These are phyloP conservation scores for Dryobotodes eremita DNA, from an alignment of 2,888 invertebrate species.

Conservation along the genomic window DNA sequence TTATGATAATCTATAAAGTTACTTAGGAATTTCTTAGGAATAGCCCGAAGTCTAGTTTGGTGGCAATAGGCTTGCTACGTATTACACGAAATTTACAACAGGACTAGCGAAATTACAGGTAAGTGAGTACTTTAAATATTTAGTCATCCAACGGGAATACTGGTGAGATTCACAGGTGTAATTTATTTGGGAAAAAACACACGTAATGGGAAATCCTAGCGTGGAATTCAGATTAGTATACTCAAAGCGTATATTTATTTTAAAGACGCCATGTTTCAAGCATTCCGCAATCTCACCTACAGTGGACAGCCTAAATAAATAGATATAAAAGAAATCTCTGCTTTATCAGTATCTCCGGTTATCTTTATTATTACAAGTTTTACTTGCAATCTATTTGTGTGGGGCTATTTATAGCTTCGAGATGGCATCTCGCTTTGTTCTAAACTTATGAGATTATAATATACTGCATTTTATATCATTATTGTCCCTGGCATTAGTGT, in stretches of 20 bases:
- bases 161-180: slow-evolving; percentile 13
- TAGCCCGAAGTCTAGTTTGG: background rate
- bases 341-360: slow-evolving; percentile 61
- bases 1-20: background rate
- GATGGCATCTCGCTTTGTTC: slow-evolving; percentile 43
- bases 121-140: background rate
- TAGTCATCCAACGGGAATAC: background rate
- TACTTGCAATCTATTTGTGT: slow-evolving; percentile 63
- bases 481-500: slow-evolving; percentile 11
- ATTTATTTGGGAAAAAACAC: background rate
- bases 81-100: background rate
- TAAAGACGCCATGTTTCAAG: background rate
- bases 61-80: background rate
- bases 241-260: slow-evolving; percentile 34
- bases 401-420: slow-evolving; percentile 61
- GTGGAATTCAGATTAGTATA: slow-evolving; percentile 28
- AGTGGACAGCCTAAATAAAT: slow-evolving; percentile 49
- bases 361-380: slow-evolving; percentile 61
- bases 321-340: slow-evolving; percentile 64
- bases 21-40: background rate
- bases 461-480: slow-evolving; percentile 17
- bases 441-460: slow-evolving; percentile 13
- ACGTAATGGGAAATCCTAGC: slow-evolving; percentile 37
- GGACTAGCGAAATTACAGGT: background rate
- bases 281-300: slow-evolving; percentile 27